These are phyloP conservation scores for Lottia scabra DNA, from an alignment of 2,888 invertebrate species.

Conservation along the genomic window DNA sequence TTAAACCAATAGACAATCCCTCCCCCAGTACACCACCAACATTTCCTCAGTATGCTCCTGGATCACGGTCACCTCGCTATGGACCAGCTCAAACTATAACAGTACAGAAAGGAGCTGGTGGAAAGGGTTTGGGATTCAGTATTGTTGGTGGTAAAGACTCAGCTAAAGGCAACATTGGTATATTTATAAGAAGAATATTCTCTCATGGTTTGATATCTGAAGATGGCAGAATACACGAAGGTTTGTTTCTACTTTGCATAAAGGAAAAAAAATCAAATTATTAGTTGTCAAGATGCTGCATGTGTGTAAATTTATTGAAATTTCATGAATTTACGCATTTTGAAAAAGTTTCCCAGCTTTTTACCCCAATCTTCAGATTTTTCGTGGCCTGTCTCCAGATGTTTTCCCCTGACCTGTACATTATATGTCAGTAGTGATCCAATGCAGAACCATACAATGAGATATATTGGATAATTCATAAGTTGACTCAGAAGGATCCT, in stretches of 20 bases:
- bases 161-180: slow-evolving; percentile 88
- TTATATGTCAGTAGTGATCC: too few relatives aligned
- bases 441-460: too few relatives aligned
- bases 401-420: too few relatives aligned
- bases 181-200: slow-evolving; percentile 90
- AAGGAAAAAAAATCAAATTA: too few relatives aligned
- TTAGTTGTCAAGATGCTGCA: too few relatives aligned
- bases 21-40: background rate
- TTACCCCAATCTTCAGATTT: too few relatives aligned
- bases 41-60: background rate
- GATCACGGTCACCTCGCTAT: slow-evolving; percentile 21
- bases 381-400: too few relatives aligned
- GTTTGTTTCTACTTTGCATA: slow-evolving; percentile 70
- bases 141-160: slow-evolving; percentile 91
- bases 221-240: slow-evolving; percentile 85
- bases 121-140: slow-evolving; percentile 89
- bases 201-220: slow-evolving; percentile 88
- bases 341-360: too few relatives aligned
- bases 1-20: slow-evolving; percentile 4
- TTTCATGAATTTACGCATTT: too few relatives aligned
- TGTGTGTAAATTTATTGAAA: too few relatives aligned
- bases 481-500: too few relatives aligned
- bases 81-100: slow-evolving; percentile 64
- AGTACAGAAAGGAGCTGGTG: slow-evolving; percentile 85
- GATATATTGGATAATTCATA: too few relatives aligned